phyloP scores from a whole-genome alignment of 2,888 invertebrate genomes.

The Epicampocera succincta region DNA sequence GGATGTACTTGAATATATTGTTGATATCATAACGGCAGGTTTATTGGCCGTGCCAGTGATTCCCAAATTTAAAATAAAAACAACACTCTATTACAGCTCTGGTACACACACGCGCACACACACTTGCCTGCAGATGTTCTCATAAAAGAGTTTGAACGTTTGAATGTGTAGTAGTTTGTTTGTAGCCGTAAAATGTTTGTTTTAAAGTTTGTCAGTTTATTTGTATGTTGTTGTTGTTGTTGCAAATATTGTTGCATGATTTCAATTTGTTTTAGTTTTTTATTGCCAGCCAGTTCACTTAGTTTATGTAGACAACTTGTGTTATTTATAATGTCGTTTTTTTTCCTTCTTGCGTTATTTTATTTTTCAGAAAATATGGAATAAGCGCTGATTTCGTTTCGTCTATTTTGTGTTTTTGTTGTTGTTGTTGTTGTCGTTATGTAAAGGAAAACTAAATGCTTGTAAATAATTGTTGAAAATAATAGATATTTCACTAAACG shows the following conservation, averaged over 20 bases:
- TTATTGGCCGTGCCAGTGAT: too few species aligned
- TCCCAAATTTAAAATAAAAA: too few species aligned
- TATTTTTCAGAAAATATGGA: not conserved
- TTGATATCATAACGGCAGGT: too few species aligned
- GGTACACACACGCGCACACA: too few species aligned
- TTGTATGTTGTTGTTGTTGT: constrained; percentile 30
- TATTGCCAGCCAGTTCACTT: constrained; percentile 41
- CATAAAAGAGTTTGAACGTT: constrained; percentile 30
- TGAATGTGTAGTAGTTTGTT: constrained; percentile 45
- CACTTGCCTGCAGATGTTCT: constrained; percentile 4
- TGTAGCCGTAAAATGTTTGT: constrained; percentile 37
- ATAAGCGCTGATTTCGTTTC: not conserved
- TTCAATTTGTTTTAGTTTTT: constrained; percentile 62
- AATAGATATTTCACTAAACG: too few species aligned
- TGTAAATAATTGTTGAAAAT: too few species aligned
- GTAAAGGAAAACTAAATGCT: too few species aligned
- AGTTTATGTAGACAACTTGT: constrained; percentile 53
- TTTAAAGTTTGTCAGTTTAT: constrained; percentile 33
- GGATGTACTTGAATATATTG: too few species aligned
- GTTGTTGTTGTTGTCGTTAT: too few species aligned
- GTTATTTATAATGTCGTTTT: constrained; percentile 46
- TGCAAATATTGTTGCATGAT: constrained; percentile 61
- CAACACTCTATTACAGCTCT: too few species aligned
- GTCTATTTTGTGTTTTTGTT: not conserved
- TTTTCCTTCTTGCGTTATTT: constrained; percentile 8